Conservation (phyloP, 2,888 invertebrate species). For the Drosophila paracracens region DNA sequence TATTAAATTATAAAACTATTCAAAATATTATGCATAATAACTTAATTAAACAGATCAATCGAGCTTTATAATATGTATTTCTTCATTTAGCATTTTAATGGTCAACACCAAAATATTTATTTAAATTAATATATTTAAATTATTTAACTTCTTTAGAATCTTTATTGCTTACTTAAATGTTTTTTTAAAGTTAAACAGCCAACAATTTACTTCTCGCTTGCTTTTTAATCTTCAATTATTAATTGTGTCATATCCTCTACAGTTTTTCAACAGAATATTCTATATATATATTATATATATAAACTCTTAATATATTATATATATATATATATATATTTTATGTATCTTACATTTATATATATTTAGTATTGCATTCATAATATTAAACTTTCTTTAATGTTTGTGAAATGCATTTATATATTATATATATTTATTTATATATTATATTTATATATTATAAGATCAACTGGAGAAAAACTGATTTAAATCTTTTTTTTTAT, state of each 20-base stretch:
- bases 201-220: too few species aligned
- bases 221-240: not conserved
- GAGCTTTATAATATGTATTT: rapidly evolving
- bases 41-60: not conserved
- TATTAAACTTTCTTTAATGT: not conserved
- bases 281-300: too few species aligned
- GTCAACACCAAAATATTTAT: not conserved
- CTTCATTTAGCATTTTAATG: not conserved
- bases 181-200: not conserved
- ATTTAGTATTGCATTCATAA: not conserved
- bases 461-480: rapidly evolving
- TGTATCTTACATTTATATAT: not conserved
- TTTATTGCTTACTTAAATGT: not conserved
- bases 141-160: not conserved
- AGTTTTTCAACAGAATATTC: not conserved
- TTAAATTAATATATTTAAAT: not conserved
- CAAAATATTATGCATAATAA: not conserved
- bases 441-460: too few species aligned
- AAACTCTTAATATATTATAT: not conserved
- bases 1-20: not conserved
- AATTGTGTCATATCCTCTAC: too few species aligned
- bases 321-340: not conserved
- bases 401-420: too few species aligned
- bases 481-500: too few species aligned
- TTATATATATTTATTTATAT: too few species aligned